A percentile compares a stretch with the other conserved stretches of the same genome.
Evolutionary conservation across 2,888 invertebrate species (phyloP).

Genomic region (Euspilapteryx auroguttella): DNA sequence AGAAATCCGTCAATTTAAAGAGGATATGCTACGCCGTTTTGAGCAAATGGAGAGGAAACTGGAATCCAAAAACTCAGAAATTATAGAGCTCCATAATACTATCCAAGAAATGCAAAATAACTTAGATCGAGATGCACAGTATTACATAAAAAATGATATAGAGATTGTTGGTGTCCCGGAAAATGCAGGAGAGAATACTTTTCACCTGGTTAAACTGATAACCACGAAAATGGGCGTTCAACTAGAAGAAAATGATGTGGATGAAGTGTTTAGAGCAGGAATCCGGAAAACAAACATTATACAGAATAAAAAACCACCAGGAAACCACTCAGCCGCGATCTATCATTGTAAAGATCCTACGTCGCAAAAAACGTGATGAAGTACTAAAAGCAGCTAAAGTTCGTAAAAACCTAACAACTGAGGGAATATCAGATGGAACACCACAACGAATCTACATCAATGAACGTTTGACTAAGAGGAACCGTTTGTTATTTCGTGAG

Average conservation of each 20-base stretch:
- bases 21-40: not conserved
- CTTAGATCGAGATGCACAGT: not conserved
- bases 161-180: not conserved
- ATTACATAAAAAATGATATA: not conserved
- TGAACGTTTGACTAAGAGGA: not conserved
- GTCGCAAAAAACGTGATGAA: not conserved
- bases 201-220: not conserved
- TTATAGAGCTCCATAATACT: not conserved
- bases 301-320: too few species aligned
- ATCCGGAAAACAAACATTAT: too few species aligned
- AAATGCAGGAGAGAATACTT: not conserved
- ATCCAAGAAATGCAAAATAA: not conserved
- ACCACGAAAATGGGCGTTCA: not conserved
- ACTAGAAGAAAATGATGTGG: not conserved
- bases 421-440: not conserved
- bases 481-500: not conserved
- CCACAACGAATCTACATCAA: not conserved
- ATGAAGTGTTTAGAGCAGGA: too few species aligned
- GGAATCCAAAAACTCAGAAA: not conserved
- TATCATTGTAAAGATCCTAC: not conserved
- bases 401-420: not conserved
- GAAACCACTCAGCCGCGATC: not conserved
- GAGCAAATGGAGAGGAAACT: not conserved
- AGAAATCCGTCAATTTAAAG: not conserved
- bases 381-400: not conserved